A percentile compares a stretch with the other conserved stretches of the same genome.
Conservation (phyloP, 2,113 vertebrate species). For the Psephotus haematonotus region DNA sequence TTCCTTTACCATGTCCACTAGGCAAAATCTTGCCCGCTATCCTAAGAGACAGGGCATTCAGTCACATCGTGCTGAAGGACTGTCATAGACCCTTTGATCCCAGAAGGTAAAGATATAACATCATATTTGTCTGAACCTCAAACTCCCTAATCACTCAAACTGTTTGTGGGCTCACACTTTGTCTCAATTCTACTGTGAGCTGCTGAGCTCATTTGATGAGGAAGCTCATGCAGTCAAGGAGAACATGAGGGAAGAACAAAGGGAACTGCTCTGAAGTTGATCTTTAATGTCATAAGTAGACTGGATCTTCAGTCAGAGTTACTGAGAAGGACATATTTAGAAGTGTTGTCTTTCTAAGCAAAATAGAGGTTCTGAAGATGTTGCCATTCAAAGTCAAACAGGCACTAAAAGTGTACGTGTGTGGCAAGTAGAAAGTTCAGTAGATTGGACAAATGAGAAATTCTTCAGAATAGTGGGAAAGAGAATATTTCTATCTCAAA, state of each 20-base stretch:
- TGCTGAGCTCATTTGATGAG: not conserved
- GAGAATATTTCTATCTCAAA: not conserved
- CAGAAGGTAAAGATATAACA: not conserved
- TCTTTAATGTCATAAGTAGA: not conserved
- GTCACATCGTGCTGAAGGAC: not conserved
- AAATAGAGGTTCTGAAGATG: not conserved
- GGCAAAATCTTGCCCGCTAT: not conserved
- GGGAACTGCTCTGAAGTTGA: not conserved
- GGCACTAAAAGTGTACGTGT: not conserved
- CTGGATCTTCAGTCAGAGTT: not conserved
- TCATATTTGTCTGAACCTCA: not conserved
- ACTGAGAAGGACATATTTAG: not conserved
- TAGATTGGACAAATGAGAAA: not conserved
- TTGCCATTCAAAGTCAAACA: not conserved
- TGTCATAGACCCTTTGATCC: not conserved
- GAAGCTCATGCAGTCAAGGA: not conserved
- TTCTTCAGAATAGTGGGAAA: not conserved
- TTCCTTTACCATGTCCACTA: not conserved
- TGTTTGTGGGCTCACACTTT: not conserved
- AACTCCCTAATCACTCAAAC: not conserved
- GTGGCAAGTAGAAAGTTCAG: not conserved
- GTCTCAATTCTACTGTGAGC: not conserved
- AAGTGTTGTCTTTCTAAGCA: not conserved
- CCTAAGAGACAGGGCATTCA: not conserved
- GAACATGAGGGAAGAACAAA: not conserved